Percentiles rank a stretch among this genome's conserved stretches.
These are phyloP conservation scores for Hylia prasina DNA, from an alignment of 2,113 vertebrate species.

Conservation along the genomic window DNA sequence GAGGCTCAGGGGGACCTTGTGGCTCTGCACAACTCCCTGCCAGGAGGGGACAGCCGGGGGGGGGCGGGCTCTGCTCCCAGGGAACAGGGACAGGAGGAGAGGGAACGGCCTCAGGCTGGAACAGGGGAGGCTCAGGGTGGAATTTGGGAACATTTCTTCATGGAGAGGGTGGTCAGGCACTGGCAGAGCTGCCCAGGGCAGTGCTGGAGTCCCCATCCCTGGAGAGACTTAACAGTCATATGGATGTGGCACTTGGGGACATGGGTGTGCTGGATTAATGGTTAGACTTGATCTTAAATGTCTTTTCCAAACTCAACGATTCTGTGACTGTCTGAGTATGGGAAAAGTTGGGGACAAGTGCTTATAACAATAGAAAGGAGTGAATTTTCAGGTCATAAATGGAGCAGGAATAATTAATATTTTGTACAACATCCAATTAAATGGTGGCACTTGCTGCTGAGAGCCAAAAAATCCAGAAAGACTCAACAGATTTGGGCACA, in stretches of 20 bases:
- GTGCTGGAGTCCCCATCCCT: neutral
- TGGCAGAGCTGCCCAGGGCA: neutral
- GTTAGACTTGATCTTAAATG: neutral
- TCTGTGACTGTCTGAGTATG: neutral
- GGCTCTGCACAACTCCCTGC: neutral
- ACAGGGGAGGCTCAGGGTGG: too few relatives aligned
- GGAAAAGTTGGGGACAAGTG: neutral
- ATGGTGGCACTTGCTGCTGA: rapidly evolving
- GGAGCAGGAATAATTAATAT: neutral
- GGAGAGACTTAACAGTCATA: rapidly evolving
- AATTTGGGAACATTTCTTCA: rapidly evolving
- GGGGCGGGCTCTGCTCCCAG: neutral
- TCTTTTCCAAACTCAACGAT: neutral
- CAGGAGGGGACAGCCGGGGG: neutral
- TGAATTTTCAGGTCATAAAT: neutral
- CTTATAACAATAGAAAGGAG: neutral
- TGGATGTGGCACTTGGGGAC: neutral
- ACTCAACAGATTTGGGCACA: neutral
- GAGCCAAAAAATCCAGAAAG: neutral
- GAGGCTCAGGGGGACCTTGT: neutral
- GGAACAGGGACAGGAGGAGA: neutral
- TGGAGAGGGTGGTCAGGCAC: rapidly evolving
- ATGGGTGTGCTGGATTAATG: too few relatives aligned
- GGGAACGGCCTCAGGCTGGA: neutral
- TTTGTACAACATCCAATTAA: neutral